phyloP scores from a whole-genome alignment of 2,888 invertebrate species.

The Tetrapedia diversipes region DNA sequence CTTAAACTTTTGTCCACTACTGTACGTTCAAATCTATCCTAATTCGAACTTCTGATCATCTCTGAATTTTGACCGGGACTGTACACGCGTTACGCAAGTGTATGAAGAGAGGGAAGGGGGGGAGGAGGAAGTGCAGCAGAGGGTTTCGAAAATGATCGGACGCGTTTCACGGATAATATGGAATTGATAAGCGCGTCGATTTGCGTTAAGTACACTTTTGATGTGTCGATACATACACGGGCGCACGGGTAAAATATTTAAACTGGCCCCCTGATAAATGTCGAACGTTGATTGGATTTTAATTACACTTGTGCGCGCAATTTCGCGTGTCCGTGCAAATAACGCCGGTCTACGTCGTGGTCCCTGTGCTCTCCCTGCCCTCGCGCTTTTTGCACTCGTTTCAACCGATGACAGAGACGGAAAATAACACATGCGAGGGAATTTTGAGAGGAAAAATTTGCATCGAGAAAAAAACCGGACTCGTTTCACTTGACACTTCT shows the following conservation, averaged over 20 bases:
- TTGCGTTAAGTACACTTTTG: conserved; percentile 57
- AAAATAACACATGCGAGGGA: not conserved
- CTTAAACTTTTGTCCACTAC: too few relatives aligned
- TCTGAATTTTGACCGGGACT: not conserved
- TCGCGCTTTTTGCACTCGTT: conserved; percentile 27
- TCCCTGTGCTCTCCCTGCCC: not conserved
- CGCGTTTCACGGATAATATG: conserved; percentile 37
- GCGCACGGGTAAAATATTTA: conserved; percentile 46
- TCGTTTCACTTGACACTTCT: too few relatives aligned
- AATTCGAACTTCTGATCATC: too few relatives aligned
- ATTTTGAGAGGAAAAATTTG: conserved; percentile 5
- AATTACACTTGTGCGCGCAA: conserved; percentile 55
- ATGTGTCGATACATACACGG: conserved; percentile 52
- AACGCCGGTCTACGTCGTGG: too few relatives aligned
- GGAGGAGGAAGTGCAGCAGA: not conserved
- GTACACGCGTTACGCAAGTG: not conserved
- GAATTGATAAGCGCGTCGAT: conserved; percentile 56
- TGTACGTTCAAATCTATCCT: too few relatives aligned
- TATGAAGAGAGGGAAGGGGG: too few relatives aligned
- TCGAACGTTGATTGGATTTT: conserved; percentile 59
- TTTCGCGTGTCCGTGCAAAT: conserved; percentile 37
- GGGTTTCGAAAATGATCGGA: conserved; percentile 35
- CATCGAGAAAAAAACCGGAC: not conserved
- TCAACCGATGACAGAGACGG: not conserved
- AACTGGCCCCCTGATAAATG: conserved; percentile 54